Conservation (phyloP, 2,113 vertebrate genomes). For the Chlorodrepanis virens region DNA sequence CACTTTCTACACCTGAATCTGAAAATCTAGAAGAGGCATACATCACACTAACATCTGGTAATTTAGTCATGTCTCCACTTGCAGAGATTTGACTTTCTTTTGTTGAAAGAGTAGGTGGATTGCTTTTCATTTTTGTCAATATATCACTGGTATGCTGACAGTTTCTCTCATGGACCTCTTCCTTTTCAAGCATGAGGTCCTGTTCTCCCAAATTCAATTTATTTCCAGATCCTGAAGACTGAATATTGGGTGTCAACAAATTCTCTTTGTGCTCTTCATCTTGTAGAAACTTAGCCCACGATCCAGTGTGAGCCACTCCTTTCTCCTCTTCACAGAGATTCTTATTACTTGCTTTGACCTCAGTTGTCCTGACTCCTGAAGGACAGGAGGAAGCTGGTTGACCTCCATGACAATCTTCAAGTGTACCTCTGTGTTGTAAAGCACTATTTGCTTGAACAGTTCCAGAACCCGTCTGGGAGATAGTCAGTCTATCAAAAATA, state of each 20-base stretch:
- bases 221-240: conserved; percentile 54
- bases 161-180: conserved; percentile 55
- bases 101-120: conserved; percentile 32
- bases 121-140: conserved; percentile 59
- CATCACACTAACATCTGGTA: conserved; percentile 75
- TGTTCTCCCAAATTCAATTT: conserved; percentile 60
- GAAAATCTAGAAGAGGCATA: conserved; percentile 90
- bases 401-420: conserved; percentile 54
- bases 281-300: conserved; percentile 62
- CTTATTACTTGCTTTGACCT: conserved; percentile 77
- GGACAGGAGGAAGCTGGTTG: conserved; percentile 23
- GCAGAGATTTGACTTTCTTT: conserved; percentile 72
- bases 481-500: conserved; percentile 70
- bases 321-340: conserved; percentile 80
- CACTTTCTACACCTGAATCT: conserved; percentile 95
- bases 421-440: conserved; percentile 55
- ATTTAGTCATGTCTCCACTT: conserved; percentile 79
- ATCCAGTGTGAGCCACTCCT: conserved; percentile 76
- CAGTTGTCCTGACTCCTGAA: conserved; percentile 63
- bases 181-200: conserved; percentile 62
- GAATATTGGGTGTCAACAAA: conserved; percentile 33
- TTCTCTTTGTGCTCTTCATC: conserved; percentile 45
- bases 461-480: conserved; percentile 81
- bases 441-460: conserved; percentile 57
- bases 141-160: conserved; percentile 36